Evolutionary conservation across 2,888 invertebrate genomes (phyloP).

Genomic region (Meteorus cinctellus): DNA sequence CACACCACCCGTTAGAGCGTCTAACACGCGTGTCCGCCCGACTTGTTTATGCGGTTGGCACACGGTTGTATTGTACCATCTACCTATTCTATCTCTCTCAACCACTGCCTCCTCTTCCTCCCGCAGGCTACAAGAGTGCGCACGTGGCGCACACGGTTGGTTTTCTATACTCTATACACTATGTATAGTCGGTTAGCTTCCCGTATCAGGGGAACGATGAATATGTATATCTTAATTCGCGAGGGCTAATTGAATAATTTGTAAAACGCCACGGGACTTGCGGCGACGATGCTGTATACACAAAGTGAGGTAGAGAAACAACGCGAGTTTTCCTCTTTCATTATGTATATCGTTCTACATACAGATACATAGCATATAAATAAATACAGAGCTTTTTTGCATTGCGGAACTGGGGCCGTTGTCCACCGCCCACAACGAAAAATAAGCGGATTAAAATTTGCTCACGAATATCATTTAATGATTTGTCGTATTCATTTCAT

Average conservation of each 20-base stretch:
- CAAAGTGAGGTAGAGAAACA: slow-evolving; percentile 17
- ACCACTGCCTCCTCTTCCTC: slow-evolving; percentile 18
- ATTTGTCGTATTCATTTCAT: neutral
- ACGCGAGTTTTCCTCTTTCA: slow-evolving; percentile 27
- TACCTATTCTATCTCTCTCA: slow-evolving; percentile 31
- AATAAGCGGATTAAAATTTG: too few species aligned
- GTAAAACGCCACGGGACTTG: slow-evolving; percentile 68
- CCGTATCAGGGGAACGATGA: slow-evolving; percentile 70
- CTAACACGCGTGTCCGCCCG: slow-evolving; percentile 66
- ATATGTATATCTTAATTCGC: slow-evolving; percentile 74
- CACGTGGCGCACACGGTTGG: slow-evolving; percentile 25
- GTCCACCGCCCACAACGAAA: slow-evolving; percentile 9
- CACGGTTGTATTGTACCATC: slow-evolving; percentile 37
- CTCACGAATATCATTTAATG: neutral
- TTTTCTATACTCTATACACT: slow-evolving; percentile 11
- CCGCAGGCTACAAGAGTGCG: slow-evolving; percentile 35
- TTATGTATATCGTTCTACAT: neutral
- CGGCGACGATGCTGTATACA: slow-evolving; percentile 55
- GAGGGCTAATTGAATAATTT: slow-evolving; percentile 74
- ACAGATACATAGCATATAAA: too few species aligned
- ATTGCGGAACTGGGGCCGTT: slow-evolving; percentile 55
- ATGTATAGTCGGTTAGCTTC: slow-evolving; percentile 41
- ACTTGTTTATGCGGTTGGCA: slow-evolving; percentile 69
- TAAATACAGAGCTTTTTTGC: slow-evolving; percentile 59
- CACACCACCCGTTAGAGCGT: slow-evolving; percentile 67